Base-by-base conservation (phyloP, 2,797 vertebrate species). In the Halcyon leucocephala region DNA sequence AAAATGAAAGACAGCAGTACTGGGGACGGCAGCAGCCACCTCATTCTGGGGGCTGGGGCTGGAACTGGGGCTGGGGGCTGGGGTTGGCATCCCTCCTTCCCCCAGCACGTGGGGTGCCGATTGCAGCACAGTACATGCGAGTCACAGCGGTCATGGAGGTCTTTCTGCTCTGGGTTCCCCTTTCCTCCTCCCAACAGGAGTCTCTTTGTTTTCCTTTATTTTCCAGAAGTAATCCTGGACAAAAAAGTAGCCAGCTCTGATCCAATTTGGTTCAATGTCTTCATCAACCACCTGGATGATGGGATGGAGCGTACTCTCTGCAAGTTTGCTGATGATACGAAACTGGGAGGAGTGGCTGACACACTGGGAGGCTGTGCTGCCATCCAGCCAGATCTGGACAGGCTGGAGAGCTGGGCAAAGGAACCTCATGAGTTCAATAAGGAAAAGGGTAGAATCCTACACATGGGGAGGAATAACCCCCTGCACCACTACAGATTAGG, bases 1-100 rank as follows among this genome's bases (percentile, higher is more conserved):
- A 15, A 83, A 97, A 95, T 85, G 94, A 95, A 95, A 93, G 73
- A 52, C 42, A 41, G 93, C 1, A 4, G 88, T 10, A 7, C 74
- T 26, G 60, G 86, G 71, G 93, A 90, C 90, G 87, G 79, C 49
- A 67, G 90, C 58, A n/a, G 87, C 86, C 8, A 3, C 54, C 65
- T 84, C 35, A 65, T 89, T 57, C 44, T 37, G n/a, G 35, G 35
- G 39, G 22, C 64, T 5, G 10, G 41, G 37, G 22, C 64, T 5
- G 20, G 44, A 18, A 46, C 49, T 28, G 49, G 49, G 26, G 15
- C 14, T 51, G 49, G 49, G 26, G 26, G 11, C 44, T 46, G 9
- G 9, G 16, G 17, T 41, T 49, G 55, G 42, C 18, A 2, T 9
- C 42, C 66, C 29, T 24, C 35, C n/a, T 52, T 64, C 46, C 51